These are phyloP conservation scores for Prunella strophiata DNA, from an alignment of 2,797 vertebrate species.

Conservation along the genomic window DNA sequence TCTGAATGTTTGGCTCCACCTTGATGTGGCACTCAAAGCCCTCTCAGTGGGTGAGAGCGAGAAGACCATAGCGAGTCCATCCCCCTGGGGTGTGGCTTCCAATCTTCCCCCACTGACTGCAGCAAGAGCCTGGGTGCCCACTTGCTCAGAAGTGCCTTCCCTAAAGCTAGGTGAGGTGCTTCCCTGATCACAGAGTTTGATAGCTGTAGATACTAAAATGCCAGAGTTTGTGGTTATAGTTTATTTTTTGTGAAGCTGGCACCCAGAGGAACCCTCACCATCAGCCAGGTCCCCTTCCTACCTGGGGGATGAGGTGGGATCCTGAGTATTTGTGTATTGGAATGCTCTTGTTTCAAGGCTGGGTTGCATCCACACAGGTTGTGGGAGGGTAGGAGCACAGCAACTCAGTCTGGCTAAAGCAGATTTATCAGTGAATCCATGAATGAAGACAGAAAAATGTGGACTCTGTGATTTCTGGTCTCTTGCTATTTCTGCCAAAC, in stretches of 20 bases:
- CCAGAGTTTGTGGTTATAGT: background rate
- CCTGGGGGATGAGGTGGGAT: background rate
- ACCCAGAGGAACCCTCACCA: background rate
- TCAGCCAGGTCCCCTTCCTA: background rate
- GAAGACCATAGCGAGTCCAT: background rate
- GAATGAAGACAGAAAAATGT: background rate
- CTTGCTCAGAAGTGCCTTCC: background rate
- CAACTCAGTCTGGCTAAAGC: background rate
- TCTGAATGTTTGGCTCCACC: background rate
- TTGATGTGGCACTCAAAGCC: background rate
- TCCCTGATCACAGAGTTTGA: background rate
- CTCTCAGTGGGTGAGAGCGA: background rate
- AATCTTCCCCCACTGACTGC: rapidly evolving
- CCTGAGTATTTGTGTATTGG: background rate
- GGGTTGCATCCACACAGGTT: background rate
- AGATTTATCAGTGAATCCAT: background rate
- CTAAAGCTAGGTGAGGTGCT: background rate
- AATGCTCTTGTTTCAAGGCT: background rate
- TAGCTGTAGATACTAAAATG: background rate
- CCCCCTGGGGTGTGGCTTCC: background rate
- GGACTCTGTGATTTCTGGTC: background rate
- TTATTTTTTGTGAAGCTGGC: background rate
- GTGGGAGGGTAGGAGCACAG: background rate
- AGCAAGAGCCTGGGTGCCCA: background rate
- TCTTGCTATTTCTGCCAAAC: background rate